A percentile compares a stretch with the other conserved stretches of the same genome.
phyloP scores from a whole-genome alignment of 2,113 vertebrate genomes.

The Ceyx margarethae region DNA sequence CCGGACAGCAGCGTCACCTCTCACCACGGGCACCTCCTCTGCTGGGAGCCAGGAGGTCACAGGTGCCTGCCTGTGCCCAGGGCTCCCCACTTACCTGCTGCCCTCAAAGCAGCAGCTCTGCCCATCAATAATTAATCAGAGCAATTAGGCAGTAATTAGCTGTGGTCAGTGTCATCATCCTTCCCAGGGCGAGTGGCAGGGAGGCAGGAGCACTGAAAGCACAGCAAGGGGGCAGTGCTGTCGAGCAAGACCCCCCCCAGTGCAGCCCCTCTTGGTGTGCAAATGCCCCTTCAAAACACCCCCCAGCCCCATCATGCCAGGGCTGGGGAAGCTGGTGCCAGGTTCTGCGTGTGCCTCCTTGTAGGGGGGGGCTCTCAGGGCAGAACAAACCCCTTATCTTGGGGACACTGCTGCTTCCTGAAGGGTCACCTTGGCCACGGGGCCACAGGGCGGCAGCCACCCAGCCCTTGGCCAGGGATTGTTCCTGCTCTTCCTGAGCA shows the following conservation, averaged over 20 bases:
- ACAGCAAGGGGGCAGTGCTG: rapidly evolving
- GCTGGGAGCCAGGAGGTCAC: conserved; percentile 1
- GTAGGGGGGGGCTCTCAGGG: rapidly evolving
- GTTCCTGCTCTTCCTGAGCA: background rate
- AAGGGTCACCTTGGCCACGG: rapidly evolving
- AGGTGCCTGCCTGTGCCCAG: background rate
- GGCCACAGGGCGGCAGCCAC: rapidly evolving
- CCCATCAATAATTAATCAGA: conserved; percentile 82
- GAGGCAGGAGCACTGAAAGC: background rate
- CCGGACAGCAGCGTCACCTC: background rate
- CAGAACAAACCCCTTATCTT: background rate
- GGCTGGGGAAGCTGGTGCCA: rapidly evolving
- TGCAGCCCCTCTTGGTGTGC: background rate
- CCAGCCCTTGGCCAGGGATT: background rate
- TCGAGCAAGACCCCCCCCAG: rapidly evolving
- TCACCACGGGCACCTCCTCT: background rate
- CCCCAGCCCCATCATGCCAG: background rate
- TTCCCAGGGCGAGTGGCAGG: background rate
- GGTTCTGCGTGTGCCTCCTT: rapidly evolving
- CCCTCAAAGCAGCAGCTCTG: conserved; percentile 57
- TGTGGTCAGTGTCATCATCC: conserved; percentile 61
- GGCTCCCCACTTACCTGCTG: conserved; percentile 23
- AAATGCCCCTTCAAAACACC: background rate
- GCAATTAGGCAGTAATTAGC: conserved; percentile 84
- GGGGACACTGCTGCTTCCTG: background rate